Evolutionary conservation across 2,113 vertebrate genomes (phyloP).

Genomic region (Rhynchopsitta pachyrhyncha): DNA sequence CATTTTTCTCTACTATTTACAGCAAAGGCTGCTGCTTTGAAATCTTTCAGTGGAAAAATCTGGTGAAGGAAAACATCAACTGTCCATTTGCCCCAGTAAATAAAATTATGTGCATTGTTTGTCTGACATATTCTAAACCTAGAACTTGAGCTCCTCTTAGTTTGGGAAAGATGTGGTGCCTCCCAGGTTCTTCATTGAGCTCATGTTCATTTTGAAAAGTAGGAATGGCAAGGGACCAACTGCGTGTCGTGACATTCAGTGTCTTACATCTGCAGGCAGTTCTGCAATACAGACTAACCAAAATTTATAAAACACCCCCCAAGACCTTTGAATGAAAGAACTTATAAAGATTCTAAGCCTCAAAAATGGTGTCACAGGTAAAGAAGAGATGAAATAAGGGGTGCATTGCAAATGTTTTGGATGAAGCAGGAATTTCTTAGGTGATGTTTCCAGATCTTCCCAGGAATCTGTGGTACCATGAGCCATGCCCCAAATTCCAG

Average conservation of each 20-base stretch:
- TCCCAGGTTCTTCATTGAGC: neutral
- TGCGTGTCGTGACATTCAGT: neutral
- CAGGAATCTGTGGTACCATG: neutral
- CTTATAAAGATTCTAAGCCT: neutral
- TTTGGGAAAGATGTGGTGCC: neutral
- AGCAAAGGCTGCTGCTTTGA: neutral
- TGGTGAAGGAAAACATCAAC: neutral
- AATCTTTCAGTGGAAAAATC: neutral
- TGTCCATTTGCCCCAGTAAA: neutral
- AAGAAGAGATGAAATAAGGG: neutral
- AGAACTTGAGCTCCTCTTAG: neutral
- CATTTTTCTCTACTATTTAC: conserved; percentile 50
- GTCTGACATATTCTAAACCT: neutral
- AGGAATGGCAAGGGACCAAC: neutral
- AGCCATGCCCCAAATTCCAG: neutral
- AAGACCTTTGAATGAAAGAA: neutral
- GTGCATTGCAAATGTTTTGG: neutral
- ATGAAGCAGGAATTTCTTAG: neutral
- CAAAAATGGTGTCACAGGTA: neutral
- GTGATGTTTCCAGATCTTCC: neutral
- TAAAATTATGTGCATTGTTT: neutral
- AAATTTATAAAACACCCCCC: neutral
- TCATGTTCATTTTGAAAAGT: neutral
- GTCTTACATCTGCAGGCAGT: neutral
- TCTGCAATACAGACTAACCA: neutral